These are phyloP conservation scores for Pterobdella sp. DNA, from an alignment of 2,888 invertebrate genomes.

Conservation along the genomic window DNA sequence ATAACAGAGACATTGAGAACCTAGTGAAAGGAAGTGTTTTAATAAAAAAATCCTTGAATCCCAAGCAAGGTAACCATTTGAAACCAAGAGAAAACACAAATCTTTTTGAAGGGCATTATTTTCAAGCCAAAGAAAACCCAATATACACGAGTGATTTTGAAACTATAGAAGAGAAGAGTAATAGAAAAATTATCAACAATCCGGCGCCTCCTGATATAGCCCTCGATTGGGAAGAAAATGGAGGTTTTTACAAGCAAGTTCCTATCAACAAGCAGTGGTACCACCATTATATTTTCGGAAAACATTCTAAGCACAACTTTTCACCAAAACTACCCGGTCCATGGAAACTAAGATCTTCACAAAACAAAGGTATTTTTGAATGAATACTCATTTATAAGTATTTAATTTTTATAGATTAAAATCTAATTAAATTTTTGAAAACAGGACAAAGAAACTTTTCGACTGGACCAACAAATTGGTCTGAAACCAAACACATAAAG, in stretches of 20 bases:
- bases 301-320: not conserved
- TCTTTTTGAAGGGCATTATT: slow-evolving; percentile 37
- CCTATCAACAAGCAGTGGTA: slow-evolving; percentile 23
- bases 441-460: not conserved
- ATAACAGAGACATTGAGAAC: slow-evolving; percentile 28
- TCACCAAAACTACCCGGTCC: slow-evolving; percentile 1
- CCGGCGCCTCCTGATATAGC: not conserved
- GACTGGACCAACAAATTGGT: not conserved
- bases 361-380: slow-evolving; percentile 1
- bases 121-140: slow-evolving; percentile 38
- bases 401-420: not conserved
- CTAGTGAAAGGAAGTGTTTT: slow-evolving; percentile 38
- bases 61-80: slow-evolving; percentile 34
- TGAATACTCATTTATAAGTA: not conserved
- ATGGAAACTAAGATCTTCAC: slow-evolving; percentile 22
- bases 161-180: slow-evolving; percentile 19
- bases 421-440: not conserved
- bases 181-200: slow-evolving; percentile 1
- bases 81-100: slow-evolving; percentile 37
- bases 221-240: slow-evolving; percentile 22
- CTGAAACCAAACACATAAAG: slow-evolving; percentile 13
- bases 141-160: slow-evolving; percentile 37
- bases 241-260: not conserved
- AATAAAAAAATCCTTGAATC: slow-evolving; percentile 38
- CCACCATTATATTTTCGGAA: slow-evolving; percentile 14